A percentile compares a stretch with the other conserved stretches of the same genome.
Evolutionary conservation across 1,140 invertebrate species (phyloP).

Genomic region (Ceratosolen solmsi): DNA sequence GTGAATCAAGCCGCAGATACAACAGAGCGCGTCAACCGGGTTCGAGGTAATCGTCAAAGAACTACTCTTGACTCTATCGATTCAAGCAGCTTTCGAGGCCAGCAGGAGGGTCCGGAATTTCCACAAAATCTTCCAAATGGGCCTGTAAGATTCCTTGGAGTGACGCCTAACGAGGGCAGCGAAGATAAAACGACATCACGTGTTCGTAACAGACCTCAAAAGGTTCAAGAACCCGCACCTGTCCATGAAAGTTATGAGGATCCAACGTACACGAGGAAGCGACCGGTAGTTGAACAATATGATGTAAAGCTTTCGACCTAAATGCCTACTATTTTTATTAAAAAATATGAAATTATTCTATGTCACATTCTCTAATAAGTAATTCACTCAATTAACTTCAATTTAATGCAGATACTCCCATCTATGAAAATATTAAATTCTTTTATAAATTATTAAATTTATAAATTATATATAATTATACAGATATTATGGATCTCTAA

Average conservation of each 20-base stretch:
- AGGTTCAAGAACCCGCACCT: conserved; percentile 60
- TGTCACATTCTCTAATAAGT: too few relatives aligned
- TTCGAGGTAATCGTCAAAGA: conserved; percentile 76
- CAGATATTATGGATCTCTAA: too few relatives aligned
- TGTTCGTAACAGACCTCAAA: conserved; percentile 61
- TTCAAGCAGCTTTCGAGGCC: conserved; percentile 84
- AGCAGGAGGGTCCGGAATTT: conserved; percentile 76
- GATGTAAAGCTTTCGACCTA: conserved; percentile 55
- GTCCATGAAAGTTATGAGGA: conserved; percentile 62
- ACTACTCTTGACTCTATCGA: conserved; percentile 85
- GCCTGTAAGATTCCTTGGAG: conserved; percentile 75
- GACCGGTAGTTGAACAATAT: conserved; percentile 53
- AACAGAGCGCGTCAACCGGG: conserved; percentile 67
- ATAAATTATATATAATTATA: too few relatives aligned
- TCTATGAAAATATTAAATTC: too few relatives aligned
- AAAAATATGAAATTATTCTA: too few relatives aligned
- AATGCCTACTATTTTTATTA: too few relatives aligned
- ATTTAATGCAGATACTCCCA: too few relatives aligned
- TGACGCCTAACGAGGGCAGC: conserved; percentile 75
- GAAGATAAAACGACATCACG: conserved; percentile 64
- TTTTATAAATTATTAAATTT: too few relatives aligned
- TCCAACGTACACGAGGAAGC: conserved; percentile 57
- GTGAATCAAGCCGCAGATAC: conserved; percentile 64
- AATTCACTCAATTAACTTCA: too few relatives aligned
- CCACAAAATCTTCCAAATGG: conserved; percentile 74